These are phyloP conservation scores for Pemphredon lugubris DNA, from an alignment of 2,888 invertebrate genomes.

Conservation along the genomic window DNA sequence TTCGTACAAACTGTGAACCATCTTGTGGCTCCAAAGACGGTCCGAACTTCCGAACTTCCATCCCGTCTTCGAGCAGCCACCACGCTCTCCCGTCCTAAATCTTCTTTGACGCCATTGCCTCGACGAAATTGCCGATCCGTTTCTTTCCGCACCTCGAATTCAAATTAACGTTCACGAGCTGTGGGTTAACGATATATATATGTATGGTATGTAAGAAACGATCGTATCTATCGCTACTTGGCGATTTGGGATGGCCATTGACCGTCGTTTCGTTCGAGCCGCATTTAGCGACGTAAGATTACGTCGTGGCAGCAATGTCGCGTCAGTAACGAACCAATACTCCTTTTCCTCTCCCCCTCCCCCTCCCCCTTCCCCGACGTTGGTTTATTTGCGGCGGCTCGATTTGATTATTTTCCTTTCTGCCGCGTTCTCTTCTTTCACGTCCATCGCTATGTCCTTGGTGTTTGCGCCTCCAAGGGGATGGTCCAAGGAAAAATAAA, in stretches of 20 bases:
- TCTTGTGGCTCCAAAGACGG: background rate
- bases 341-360: background rate
- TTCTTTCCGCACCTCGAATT: no score
- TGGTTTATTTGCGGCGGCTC: slow-evolving; percentile 39
- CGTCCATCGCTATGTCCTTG: slow-evolving; percentile 13
- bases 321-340: slow-evolving; percentile 27
- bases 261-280: slow-evolving; percentile 30
- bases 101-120: no score
- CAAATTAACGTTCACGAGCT: slow-evolving; percentile 2
- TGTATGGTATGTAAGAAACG: no score
- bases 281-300: slow-evolving; percentile 53
- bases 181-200: no score
- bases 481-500: slow-evolving; percentile 39
- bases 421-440: slow-evolving; percentile 20
- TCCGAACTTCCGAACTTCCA: background rate
- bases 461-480: slow-evolving; percentile 14
- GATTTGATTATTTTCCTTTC: slow-evolving; percentile 42
- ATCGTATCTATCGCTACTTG: no score
- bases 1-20: slow-evolving; percentile 6
- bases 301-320: slow-evolving; percentile 32
- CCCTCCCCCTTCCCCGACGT: slow-evolving; percentile 2
- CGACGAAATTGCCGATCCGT: no score
- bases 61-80: slow-evolving; percentile 8
- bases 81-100: slow-evolving; percentile 5
- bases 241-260: slow-evolving; percentile 16